These are phyloP conservation scores for Fregata magnificens DNA, from an alignment of 2,113 vertebrate genomes.

Conservation along the genomic window DNA sequence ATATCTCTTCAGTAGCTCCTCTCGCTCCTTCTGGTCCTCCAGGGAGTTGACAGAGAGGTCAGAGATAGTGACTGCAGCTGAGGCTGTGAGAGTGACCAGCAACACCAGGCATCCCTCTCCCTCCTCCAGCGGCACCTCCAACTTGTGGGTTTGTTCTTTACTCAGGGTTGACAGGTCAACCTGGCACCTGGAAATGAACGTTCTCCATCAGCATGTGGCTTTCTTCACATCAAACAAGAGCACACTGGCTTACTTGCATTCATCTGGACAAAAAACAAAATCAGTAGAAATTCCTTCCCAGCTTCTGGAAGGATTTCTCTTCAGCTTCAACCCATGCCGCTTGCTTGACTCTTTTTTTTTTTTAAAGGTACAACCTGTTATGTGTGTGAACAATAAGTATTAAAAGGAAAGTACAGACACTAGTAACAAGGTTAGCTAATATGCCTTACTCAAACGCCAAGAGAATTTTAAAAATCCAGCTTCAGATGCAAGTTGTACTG, in stretches of 20 bases:
- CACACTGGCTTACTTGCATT: background rate
- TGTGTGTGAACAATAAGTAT: background rate
- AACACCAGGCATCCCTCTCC: constrained; percentile 88
- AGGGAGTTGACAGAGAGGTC: constrained; percentile 87
- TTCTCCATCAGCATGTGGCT: constrained; percentile 47
- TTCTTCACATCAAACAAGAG: background rate
- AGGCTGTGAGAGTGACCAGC: constrained; percentile 95
- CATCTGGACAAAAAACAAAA: background rate
- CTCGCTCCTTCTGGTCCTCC: constrained; percentile 88
- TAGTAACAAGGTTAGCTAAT: background rate
- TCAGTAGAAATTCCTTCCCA: background rate
- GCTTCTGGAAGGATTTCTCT: background rate
- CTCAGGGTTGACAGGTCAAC: constrained; percentile 87
- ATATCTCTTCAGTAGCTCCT: constrained; percentile 90
- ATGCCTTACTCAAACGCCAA: accelerated
- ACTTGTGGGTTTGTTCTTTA: constrained; percentile 92
- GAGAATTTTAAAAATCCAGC: background rate
- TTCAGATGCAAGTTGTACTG: background rate
- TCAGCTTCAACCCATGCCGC: background rate
- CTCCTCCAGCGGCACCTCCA: constrained; percentile 89
- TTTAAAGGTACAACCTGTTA: background rate
- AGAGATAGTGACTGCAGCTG: constrained; percentile 88
- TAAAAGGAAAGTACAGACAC: background rate
- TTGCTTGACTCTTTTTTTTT: background rate
- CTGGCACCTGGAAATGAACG: constrained; percentile 85